Evolutionary conservation across 2,888 invertebrate genomes (phyloP).

Genomic region (Pachliopta kotzebuea): DNA sequence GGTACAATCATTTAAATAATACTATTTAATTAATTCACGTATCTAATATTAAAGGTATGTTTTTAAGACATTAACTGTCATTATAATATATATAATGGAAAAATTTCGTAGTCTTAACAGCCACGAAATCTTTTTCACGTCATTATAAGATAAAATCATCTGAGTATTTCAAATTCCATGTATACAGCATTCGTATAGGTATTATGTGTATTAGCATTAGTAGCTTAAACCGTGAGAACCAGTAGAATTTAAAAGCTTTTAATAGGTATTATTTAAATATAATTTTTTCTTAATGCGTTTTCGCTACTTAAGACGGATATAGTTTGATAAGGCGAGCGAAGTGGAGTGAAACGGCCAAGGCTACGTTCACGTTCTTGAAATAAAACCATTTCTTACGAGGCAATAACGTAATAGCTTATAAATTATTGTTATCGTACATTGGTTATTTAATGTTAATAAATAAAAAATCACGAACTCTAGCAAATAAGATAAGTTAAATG

Average conservation of each 20-base stretch:
- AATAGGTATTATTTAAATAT: not conserved
- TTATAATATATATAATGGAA: too few relatives aligned
- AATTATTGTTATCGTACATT: not conserved
- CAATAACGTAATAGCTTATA: not conserved
- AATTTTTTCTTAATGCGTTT: not conserved
- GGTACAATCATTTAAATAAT: too few relatives aligned
- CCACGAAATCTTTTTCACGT: too few relatives aligned
- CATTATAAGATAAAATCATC: too few relatives aligned
- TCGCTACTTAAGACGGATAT: conserved; percentile 10
- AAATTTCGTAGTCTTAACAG: too few relatives aligned
- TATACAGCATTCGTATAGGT: too few relatives aligned
- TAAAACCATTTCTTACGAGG: not conserved
- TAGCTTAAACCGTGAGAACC: too few relatives aligned
- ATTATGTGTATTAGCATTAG: too few relatives aligned
- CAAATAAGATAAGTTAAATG: not conserved
- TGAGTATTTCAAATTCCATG: too few relatives aligned
- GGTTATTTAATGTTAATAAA: not conserved
- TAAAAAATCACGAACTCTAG: not conserved
- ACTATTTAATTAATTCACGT: too few relatives aligned
- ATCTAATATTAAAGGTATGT: too few relatives aligned
- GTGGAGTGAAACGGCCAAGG: conserved; percentile 20
- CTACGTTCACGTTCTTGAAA: conserved; percentile 16
- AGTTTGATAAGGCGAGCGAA: conserved; percentile 16
- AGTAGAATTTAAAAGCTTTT: not conserved
- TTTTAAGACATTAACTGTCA: too few relatives aligned